Conservation (phyloP, 2,113 vertebrate genomes). For the Thinocorus orbignyianus region DNA sequence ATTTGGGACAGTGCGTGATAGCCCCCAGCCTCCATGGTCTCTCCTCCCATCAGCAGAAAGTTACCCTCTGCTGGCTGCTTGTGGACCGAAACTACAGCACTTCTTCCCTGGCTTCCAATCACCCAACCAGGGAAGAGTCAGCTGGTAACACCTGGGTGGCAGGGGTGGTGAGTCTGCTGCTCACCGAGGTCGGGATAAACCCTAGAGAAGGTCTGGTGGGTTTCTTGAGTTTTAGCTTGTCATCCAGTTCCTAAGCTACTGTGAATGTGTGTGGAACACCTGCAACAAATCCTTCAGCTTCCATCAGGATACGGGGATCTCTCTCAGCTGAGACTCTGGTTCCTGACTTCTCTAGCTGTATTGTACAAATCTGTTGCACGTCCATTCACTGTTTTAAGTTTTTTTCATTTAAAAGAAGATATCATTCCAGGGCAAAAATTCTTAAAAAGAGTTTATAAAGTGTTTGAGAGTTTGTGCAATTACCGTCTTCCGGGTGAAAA, state of each 20-base stretch:
- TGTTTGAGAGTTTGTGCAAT: not conserved
- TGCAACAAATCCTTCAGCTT: not conserved
- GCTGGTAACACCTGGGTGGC: not conserved
- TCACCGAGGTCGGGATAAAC: not conserved
- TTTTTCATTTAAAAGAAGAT: not conserved
- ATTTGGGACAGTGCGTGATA: not conserved
- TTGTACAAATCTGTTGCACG: not conserved
- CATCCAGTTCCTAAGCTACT: not conserved
- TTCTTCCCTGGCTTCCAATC: not conserved
- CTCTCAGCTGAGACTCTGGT: not conserved
- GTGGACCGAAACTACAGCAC: accelerated
- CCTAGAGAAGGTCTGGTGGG: not conserved
- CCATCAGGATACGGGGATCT: accelerated
- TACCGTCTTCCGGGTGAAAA: not conserved
- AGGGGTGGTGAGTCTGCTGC: accelerated
- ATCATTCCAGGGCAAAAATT: not conserved
- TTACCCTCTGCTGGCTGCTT: not conserved
- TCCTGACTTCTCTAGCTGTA: not conserved
- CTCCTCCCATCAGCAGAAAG: not conserved
- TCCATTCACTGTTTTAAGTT: not conserved
- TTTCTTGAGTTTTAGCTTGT: not conserved
- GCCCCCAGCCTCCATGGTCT: not conserved
- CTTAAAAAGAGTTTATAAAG: not conserved
- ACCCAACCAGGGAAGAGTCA: not conserved
- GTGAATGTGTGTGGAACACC: not conserved